A percentile compares a stretch with the other conserved stretches of the same genome.
phyloP scores from a whole-genome alignment of 2,888 invertebrate genomes.

The Rhopalosiphum nymphaeae region DNA sequence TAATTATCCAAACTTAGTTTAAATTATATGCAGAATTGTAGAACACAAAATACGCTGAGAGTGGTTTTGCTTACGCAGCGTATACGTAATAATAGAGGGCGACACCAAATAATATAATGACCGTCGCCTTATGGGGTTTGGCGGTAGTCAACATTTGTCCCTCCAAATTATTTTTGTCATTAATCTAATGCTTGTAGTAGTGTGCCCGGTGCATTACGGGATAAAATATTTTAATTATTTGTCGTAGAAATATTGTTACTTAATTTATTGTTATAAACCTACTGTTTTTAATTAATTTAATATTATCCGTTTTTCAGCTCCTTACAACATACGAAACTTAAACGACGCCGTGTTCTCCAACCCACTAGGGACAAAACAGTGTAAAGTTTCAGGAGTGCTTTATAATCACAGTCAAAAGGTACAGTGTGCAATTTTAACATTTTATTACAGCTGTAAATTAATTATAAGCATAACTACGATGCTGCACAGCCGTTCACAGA shows the following conservation, averaged over 20 bases:
- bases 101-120: slow-evolving; percentile 20
- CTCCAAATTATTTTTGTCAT: background rate
- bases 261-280: background rate
- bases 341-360: slow-evolving; percentile 56
- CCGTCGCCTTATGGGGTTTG: background rate
- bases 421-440: background rate
- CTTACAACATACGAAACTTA: slow-evolving; percentile 41
- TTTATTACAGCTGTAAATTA: background rate
- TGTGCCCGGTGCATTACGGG: background rate
- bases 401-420: slow-evolving; percentile 63
- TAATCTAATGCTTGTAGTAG: background rate
- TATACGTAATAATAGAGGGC: slow-evolving; percentile 1
- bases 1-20: background rate
- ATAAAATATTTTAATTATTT: slow-evolving; percentile 13
- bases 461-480: background rate
- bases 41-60: background rate
- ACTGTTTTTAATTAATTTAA: background rate
- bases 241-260: background rate
- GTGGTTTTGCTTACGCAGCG: background rate
- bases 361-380: slow-evolving; percentile 55
- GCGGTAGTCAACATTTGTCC: slow-evolving; percentile 19
- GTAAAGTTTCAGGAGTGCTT: slow-evolving; percentile 57
- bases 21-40: background rate
- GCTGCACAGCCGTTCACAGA: background rate
- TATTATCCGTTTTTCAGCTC: slow-evolving; percentile 42